phyloP scores from a whole-genome alignment of 2,888 invertebrate genomes.

The Deroplatys truncata region DNA sequence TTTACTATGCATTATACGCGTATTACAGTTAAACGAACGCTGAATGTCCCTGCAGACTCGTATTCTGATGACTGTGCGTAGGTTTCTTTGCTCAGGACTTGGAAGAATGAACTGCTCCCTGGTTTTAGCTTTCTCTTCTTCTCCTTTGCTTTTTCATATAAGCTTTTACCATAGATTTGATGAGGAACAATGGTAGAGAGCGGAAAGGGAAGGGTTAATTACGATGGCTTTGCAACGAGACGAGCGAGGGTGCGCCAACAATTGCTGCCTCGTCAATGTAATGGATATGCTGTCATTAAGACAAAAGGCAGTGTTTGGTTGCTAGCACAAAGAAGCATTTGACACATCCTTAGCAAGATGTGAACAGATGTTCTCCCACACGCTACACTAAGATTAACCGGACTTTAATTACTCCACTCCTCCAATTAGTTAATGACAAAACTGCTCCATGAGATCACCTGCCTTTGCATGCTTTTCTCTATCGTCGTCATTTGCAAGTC shows the following conservation, averaged over 20 bases:
- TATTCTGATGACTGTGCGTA: not conserved
- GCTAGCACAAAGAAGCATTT: not conserved
- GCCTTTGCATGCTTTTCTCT: not conserved
- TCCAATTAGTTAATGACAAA: not conserved
- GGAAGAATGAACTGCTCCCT: not conserved
- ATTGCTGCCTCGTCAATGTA: not conserved
- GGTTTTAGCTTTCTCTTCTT: not conserved
- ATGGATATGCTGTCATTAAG: slow-evolving; percentile 5
- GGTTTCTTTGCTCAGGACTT: not conserved
- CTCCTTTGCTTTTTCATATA: not conserved
- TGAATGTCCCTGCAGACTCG: not conserved
- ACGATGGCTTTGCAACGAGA: not conserved
- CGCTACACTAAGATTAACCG: not conserved
- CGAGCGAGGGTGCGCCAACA: not conserved
- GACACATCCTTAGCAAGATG: not conserved
- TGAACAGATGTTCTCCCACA: not conserved
- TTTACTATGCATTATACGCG: too few species aligned
- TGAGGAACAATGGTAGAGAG: not conserved
- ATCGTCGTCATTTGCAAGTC: not conserved
- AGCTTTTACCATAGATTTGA: not conserved
- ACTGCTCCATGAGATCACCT: not conserved
- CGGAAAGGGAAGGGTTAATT: not conserved
- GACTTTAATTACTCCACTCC: not conserved
- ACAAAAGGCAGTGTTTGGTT: not conserved
- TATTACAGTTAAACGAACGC: not conserved